Evolutionary conservation across 2,113 vertebrate genomes (phyloP).

Genomic region (Galemys pyrenaicus): DNA sequence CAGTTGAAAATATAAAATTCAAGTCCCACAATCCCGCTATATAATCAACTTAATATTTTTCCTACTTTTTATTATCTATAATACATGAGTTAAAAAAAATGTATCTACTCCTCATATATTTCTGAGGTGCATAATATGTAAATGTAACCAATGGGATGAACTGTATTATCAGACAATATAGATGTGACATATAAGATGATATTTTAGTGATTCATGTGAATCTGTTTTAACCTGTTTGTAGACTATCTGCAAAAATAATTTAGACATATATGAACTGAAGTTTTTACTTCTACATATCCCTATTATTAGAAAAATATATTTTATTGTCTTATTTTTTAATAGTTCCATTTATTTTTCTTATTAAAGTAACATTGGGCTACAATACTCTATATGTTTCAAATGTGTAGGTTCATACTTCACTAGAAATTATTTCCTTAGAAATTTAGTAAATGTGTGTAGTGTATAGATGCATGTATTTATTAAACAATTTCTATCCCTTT

Average conservation of each 20-base stretch:
- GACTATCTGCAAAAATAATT: conserved; percentile 45
- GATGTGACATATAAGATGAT: background rate
- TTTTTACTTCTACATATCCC: conserved; percentile 7
- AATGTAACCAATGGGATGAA: background rate
- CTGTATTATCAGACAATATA: background rate
- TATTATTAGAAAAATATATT: background rate
- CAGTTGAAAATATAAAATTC: background rate
- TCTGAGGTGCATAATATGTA: background rate
- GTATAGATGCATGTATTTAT: background rate
- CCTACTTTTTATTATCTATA: background rate
- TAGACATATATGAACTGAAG: background rate
- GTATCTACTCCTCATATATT: background rate
- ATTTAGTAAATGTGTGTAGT: background rate
- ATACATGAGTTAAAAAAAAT: background rate
- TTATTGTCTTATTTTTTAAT: too few species aligned
- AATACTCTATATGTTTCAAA: too few species aligned
- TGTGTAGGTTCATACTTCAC: too few species aligned
- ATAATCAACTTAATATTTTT: background rate
- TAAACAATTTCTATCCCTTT: background rate
- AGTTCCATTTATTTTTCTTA: too few species aligned
- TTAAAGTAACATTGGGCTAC: too few species aligned
- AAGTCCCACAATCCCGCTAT: background rate
- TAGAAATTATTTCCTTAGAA: background rate
- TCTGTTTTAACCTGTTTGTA: conserved; percentile 36
- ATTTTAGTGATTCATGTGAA: conserved; percentile 24